A percentile compares a stretch with the other conserved stretches of the same genome.
These are phyloP conservation scores for Laticauda laticaudata DNA, from an alignment of 2,113 vertebrate genomes.

Conservation along the genomic window DNA sequence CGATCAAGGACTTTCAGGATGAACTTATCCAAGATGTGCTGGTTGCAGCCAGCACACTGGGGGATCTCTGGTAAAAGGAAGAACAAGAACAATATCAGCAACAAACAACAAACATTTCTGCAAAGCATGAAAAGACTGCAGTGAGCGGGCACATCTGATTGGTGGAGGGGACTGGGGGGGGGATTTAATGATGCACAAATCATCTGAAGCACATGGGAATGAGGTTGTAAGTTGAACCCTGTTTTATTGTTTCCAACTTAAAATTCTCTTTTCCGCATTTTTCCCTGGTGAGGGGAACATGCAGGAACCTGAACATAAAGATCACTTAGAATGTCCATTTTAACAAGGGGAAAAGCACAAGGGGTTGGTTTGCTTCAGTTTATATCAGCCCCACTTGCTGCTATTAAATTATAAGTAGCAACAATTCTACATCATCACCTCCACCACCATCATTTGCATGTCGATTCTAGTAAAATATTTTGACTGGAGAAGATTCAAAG, in stretches of 20 bases:
- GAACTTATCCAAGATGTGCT: constrained; percentile 98
- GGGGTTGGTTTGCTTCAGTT: background rate
- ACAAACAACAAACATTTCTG: background rate
- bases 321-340: background rate
- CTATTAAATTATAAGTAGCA: background rate
- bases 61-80: constrained; percentile 84
- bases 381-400: background rate
- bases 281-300: background rate
- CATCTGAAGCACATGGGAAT: background rate
- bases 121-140: background rate
- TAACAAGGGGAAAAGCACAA: background rate
- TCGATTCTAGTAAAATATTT: background rate
- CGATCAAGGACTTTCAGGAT: constrained; percentile 98
- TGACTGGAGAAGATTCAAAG: background rate
- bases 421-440: background rate
- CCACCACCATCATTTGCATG: background rate
- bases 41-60: constrained; percentile 95
- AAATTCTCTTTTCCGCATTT: background rate
- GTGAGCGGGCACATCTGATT: background rate
- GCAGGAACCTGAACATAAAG: too few species aligned
- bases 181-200: background rate
- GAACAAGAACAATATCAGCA: constrained; percentile 42
- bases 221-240: background rate
- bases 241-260: background rate
- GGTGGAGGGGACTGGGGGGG: background rate